These are phyloP conservation scores for Alectoris magna DNA, from an alignment of 2,797 vertebrate genomes.

Conservation along the genomic window DNA sequence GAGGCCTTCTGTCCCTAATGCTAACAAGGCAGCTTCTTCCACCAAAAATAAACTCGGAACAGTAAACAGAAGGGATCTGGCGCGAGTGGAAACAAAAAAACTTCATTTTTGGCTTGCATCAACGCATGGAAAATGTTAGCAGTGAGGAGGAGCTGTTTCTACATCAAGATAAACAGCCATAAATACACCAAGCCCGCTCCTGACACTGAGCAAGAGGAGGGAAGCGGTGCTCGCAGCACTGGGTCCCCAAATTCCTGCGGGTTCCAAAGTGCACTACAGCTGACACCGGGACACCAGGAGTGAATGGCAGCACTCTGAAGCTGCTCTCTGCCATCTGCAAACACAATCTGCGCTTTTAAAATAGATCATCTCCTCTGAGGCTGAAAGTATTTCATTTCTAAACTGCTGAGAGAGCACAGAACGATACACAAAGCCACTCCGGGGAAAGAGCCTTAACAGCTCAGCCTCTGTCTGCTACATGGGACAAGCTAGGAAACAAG, in stretches of 20 bases:
- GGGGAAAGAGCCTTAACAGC: conserved; percentile 49
- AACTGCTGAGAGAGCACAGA: conserved; percentile 57
- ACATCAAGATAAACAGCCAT: background rate
- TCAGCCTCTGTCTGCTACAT: conserved; percentile 42
- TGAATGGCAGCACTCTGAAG: background rate
- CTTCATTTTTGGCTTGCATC: background rate
- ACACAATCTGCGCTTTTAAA: conserved; percentile 35
- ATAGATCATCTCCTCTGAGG: conserved; percentile 6
- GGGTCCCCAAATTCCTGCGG: background rate
- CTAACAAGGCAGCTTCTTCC: background rate
- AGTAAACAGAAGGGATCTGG: conserved; percentile 10
- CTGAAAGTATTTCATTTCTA: conserved; percentile 40
- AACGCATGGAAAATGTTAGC: conserved; percentile 30
- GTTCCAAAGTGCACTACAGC: background rate
- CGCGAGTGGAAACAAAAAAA: background rate
- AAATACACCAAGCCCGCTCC: background rate
- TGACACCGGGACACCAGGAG: background rate
- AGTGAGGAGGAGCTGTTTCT: background rate
- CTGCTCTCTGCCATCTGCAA: background rate
- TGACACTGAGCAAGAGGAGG: background rate
- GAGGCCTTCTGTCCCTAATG: background rate
- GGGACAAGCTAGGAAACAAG: background rate
- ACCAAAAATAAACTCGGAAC: conserved; percentile 10
- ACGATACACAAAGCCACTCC: background rate
- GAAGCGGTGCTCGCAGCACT: background rate